Conservation (phyloP, 2,888 invertebrate species). For the Vandiemenella viatica region DNA sequence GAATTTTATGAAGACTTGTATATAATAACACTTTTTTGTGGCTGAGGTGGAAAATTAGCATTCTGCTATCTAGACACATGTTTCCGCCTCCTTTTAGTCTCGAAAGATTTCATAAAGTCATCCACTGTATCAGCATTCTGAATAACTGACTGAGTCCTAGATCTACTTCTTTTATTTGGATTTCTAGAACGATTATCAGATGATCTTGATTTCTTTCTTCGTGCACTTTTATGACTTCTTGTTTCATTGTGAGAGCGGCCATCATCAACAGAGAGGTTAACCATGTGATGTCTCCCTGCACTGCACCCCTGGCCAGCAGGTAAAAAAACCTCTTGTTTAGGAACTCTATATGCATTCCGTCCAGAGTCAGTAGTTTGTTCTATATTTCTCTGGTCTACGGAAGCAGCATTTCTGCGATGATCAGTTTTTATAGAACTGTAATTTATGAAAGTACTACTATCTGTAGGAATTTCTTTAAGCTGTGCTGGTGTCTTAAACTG, state of each 20-base stretch:
- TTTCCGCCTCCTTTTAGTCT: background rate
- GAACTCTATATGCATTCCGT: background rate
- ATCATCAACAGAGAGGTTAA: background rate
- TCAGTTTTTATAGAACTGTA: no score
- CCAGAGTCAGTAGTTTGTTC: background rate
- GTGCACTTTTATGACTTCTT: background rate
- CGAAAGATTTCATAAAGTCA: background rate
- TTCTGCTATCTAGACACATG: background rate
- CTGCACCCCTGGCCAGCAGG: no score
- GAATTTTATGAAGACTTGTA: no score
- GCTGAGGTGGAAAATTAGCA: no score
- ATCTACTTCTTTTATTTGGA: background rate
- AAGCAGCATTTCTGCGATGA: no score
- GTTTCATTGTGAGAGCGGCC: background rate
- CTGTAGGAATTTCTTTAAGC: conserved; percentile 27
- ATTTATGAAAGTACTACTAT: no score
- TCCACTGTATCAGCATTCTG: background rate
- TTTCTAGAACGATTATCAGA: background rate
- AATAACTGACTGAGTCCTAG: background rate
- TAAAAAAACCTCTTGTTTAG: no score
- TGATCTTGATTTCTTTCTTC: background rate
- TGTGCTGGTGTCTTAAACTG: conserved; percentile 27
- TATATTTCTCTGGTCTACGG: background rate
- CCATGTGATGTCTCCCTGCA: no score
- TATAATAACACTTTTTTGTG: no score